These are phyloP conservation scores for Phymorhynchus buccinoides DNA, from an alignment of 1,140 invertebrate species.

Conservation along the genomic window DNA sequence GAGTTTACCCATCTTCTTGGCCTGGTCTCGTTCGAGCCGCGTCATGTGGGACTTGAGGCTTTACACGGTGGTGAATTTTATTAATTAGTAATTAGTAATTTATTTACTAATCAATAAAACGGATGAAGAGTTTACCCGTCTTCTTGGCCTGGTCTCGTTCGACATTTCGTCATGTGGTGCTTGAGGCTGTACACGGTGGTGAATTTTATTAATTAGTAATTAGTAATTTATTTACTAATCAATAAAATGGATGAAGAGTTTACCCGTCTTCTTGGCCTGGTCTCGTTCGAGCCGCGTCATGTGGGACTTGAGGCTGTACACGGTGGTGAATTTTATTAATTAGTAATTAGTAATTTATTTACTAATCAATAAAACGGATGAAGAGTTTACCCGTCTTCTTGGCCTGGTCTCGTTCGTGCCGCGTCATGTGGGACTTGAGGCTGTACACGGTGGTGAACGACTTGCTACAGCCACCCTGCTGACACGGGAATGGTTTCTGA, in stretches of 20 bases:
- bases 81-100: no score
- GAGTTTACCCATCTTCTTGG: constrained; percentile 38
- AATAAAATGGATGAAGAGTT: no score
- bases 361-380: no score
- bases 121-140: constrained; percentile 19
- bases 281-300: constrained; percentile 78
- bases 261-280: constrained; percentile 40
- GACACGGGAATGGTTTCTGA: constrained; percentile 76
- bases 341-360: no score
- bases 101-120: no score
- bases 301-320: constrained; percentile 87
- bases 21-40: constrained; percentile 75
- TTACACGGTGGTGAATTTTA: constrained; percentile 90
- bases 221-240: no score
- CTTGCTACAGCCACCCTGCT: constrained; percentile 88
- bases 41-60: constrained; percentile 86
- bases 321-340: constrained; percentile 92
- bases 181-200: constrained; percentile 88
- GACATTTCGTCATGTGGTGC: constrained; percentile 83
- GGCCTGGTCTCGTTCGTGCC: constrained; percentile 73
- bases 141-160: constrained; percentile 51
- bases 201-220: no score
- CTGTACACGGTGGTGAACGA: constrained; percentile 90
- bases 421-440: constrained; percentile 84
- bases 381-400: constrained; percentile 39